A percentile compares a stretch with the other conserved stretches of the same genome.
These are phyloP conservation scores for Zophobas atratus DNA, from an alignment of 1,140 invertebrate genomes.

Conservation along the genomic window DNA sequence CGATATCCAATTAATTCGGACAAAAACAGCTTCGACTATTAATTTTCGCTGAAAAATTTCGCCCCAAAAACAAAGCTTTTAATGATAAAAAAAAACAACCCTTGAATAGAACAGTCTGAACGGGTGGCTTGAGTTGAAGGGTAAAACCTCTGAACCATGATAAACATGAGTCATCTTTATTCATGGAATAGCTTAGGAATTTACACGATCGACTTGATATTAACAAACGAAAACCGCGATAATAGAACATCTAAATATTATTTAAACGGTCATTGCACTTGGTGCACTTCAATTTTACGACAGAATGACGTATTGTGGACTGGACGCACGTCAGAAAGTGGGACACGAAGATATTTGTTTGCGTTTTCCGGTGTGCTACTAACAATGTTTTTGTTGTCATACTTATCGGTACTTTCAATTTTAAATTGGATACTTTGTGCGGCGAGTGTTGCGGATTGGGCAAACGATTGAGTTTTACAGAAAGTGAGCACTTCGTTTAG, in stretches of 20 bases:
- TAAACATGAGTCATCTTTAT: constrained; percentile 16
- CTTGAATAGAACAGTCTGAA: not conserved
- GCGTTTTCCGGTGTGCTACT: constrained; percentile 7
- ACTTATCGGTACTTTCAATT: not conserved
- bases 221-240: not conserved
- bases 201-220: constrained; percentile 2
- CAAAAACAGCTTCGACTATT: too few species aligned
- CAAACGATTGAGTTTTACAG: not conserved
- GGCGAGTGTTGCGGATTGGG: too few species aligned
- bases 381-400: constrained; percentile 1
- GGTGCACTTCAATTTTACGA: constrained; percentile 9
- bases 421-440: not conserved
- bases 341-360: constrained; percentile 24
- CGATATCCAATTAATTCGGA: too few species aligned
- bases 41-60: too few species aligned
- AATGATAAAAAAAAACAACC: not conserved
- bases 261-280: constrained; percentile 31
- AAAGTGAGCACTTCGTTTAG: not conserved
- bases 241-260: constrained; percentile 9
- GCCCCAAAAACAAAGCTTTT: not conserved
- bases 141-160: constrained; percentile 26
- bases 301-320: constrained; percentile 5
- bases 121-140: not conserved
- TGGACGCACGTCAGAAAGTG: not conserved
- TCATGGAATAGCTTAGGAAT: not conserved